A percentile compares a stretch with the other conserved stretches of the same genome.
Conservation (phyloP, 2,113 vertebrate species). For the Morone chrysops region DNA sequence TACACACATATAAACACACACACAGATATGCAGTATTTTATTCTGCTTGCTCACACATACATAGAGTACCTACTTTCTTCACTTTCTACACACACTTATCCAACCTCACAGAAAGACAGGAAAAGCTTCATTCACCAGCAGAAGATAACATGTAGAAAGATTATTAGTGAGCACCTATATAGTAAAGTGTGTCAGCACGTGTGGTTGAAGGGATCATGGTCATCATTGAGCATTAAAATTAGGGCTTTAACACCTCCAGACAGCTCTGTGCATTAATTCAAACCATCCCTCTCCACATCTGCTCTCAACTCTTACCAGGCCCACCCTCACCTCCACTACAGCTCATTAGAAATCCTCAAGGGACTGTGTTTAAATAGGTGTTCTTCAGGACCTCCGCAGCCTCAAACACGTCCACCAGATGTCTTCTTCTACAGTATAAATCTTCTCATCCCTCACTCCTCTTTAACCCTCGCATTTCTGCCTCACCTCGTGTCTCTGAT, state of each 20-base stretch:
- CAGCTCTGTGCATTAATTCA: conserved; percentile 35
- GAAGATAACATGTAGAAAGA: conserved; percentile 1
- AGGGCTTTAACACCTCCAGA: conserved; percentile 35
- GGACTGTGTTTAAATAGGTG: conserved; percentile 35
- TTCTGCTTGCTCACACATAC: conserved; percentile 22
- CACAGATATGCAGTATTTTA: conserved; percentile 5
- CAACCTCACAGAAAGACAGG: conserved; percentile 38
- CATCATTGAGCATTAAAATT: conserved; percentile 53
- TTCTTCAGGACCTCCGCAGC: conserved; percentile 40
- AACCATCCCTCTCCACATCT: conserved; percentile 54
- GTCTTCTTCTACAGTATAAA: conserved; percentile 50
- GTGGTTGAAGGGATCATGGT: neutral
- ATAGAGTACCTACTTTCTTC: neutral
- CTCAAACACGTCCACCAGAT: conserved; percentile 60
- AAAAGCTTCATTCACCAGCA: conserved; percentile 21
- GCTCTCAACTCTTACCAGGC: conserved; percentile 58
- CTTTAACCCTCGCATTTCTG: conserved; percentile 61
- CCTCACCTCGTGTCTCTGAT: conserved; percentile 55
- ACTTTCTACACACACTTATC: conserved; percentile 23
- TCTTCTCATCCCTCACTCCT: conserved; percentile 33
- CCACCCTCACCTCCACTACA: conserved; percentile 44
- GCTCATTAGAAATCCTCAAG: conserved; percentile 69
- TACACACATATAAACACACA: conserved; percentile 17
- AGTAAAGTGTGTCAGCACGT: neutral
- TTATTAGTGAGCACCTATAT: neutral